Base-by-base conservation (phyloP, 2,113 vertebrate species). In the Anarhynchus alexandrinus region DNA sequence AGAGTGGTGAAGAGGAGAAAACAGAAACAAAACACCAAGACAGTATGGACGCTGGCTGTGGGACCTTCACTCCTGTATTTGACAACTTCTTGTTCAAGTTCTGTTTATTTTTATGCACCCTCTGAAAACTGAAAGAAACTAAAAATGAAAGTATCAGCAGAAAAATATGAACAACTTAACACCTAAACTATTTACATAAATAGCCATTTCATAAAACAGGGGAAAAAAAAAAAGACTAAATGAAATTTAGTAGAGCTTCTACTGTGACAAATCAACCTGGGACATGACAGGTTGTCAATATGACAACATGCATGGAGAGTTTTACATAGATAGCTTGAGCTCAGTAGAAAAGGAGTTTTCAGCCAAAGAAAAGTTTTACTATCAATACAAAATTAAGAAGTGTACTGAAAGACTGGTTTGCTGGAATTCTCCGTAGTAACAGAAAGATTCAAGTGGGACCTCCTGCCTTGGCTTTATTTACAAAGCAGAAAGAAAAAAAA, bases 11-110 rank as follows among this genome's bases (percentile, higher is more conserved):
- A 79, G 57, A 82, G 51, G 4, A 71, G 15, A 61, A 77, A 86
- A 83, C 1, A n/a, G n/a, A 82, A 93, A 10, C 4, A 81, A 65
- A 89, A 25, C 36, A 62, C 22, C 18, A 65, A 70, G 29, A 52
- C 30, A 49, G 16, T 4, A 64, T 9, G 27, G 40, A 76, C 2
- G 3, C 5, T 82, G 65, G 55, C 66, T 93, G 79, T 11, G 42
- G 74, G 70, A 82, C 66, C 55, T 74, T 74, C 43, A 51, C 11
- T 62, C 21, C 55, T 70, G 30, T 58, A 15, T 81, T 22, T 79
- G 66, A 74, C 82, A 96, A 71, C 57, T 92, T 90, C 65, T 88
- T 88, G 55, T 78, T 88, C n/a, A 92, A 82, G 66, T 72, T 94
- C 82, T 52, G 25, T 54, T 88, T 79, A 78, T 70, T 92, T 90